Conservation (phyloP, 2,113 vertebrate species). For the Otis tarda region DNA sequence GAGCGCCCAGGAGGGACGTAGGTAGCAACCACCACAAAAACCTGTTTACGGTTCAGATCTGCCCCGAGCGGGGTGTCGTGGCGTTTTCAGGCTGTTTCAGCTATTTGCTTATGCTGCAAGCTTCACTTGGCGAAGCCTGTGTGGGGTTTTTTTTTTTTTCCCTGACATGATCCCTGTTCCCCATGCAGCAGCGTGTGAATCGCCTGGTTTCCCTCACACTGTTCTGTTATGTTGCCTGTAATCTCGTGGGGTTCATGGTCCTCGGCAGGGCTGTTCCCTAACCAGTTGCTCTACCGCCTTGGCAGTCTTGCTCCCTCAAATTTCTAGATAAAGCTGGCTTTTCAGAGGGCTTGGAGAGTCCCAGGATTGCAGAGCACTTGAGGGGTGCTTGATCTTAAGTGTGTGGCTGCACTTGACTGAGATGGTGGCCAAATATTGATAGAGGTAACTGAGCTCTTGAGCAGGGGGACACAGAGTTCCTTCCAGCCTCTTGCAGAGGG, state of each 20-base stretch:
- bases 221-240: neutral
- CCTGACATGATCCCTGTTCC: neutral
- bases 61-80: neutral
- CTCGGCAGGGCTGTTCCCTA: neutral
- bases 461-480: neutral
- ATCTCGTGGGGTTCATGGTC: neutral
- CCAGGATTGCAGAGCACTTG: rapidly evolving
- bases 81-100: neutral
- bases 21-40: neutral
- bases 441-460: neutral
- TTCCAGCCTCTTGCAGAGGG: neutral
- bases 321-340: neutral
- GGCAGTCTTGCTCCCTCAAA: neutral
- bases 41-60: rapidly evolving
- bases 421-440: neutral
- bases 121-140: neutral
- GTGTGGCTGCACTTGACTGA: neutral
- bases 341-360: neutral
- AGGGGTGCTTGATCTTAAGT: neutral
- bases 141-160: neutral
- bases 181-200: rapidly evolving
- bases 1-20: neutral
- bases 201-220: neutral
- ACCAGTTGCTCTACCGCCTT: neutral
- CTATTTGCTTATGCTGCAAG: neutral